phyloP scores from a whole-genome alignment of 2,888 invertebrate genomes.

The Arctia plantaginis region DNA sequence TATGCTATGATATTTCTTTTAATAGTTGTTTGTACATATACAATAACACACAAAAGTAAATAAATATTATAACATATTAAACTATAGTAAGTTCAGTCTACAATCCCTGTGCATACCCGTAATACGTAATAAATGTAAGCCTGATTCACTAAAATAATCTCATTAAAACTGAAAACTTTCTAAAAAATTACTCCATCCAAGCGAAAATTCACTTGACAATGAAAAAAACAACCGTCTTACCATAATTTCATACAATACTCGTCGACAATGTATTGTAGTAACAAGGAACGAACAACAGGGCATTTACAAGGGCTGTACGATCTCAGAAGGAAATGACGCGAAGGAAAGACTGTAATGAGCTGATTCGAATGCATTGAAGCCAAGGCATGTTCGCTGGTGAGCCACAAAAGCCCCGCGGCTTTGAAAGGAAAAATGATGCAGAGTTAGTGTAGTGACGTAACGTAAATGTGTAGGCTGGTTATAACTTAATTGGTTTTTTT shows the following conservation, averaged over 20 bases:
- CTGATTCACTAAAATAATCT: background rate
- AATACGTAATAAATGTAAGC: background rate
- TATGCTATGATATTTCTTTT: no score
- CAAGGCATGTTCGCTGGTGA: constrained; percentile 55
- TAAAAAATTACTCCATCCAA: background rate
- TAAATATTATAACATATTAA: no score
- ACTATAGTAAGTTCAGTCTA: no score
- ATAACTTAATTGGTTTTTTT: constrained; percentile 19
- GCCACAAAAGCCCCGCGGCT: constrained; percentile 62
- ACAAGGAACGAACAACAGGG: constrained; percentile 56
- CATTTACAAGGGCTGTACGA: constrained; percentile 59
- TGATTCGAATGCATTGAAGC: constrained; percentile 69
- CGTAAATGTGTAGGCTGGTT: constrained; percentile 29
- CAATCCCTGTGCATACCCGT: no score
- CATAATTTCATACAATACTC: constrained; percentile 28
- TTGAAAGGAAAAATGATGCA: constrained; percentile 68
- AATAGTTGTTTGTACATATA: no score
- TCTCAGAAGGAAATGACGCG: constrained; percentile 73
- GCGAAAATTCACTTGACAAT: constrained; percentile 5
- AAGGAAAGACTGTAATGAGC: constrained; percentile 76
- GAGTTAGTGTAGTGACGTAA: constrained; percentile 37
- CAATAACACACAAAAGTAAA: no score
- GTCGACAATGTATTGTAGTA: constrained; percentile 49
- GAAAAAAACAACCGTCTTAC: constrained; percentile 15
- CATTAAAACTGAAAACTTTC: background rate